Evolutionary conservation across 1,140 invertebrate species (phyloP).

Genomic region (Rhopalosiphum maidis): DNA sequence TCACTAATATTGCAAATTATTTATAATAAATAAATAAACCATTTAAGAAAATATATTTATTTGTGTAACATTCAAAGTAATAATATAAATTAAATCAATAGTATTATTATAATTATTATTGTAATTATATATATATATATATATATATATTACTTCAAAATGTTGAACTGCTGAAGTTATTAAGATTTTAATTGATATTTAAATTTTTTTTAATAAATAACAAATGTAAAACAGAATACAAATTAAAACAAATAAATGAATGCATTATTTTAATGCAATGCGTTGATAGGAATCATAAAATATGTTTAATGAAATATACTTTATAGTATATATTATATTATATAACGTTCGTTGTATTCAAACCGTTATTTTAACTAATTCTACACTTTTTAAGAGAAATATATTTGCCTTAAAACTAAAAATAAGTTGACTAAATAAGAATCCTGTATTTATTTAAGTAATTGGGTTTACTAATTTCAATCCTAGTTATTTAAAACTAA

Average conservation of each 20-base stretch:
- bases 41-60: not conserved
- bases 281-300: not conserved
- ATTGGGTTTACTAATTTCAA: not conserved
- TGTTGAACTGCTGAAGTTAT: not conserved
- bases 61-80: not conserved
- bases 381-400: not conserved
- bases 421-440: not conserved
- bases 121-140: too few species aligned
- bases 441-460: not conserved
- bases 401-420: not conserved
- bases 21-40: not conserved
- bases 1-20: not conserved
- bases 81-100: not conserved
- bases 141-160: not conserved
- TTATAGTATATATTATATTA: not conserved
- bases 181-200: not conserved
- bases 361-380: not conserved
- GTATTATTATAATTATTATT: not conserved
- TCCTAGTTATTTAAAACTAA: not conserved
- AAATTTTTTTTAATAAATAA: not conserved
- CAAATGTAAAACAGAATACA: not conserved
- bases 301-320: not conserved
- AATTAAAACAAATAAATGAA: not conserved
- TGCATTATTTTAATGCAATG: not conserved
- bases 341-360: not conserved